Percentiles rank a stretch among this genome's conserved stretches.
phyloP scores from a whole-genome alignment of 2,888 invertebrate species.

The Drosophila subsilvestris region DNA sequence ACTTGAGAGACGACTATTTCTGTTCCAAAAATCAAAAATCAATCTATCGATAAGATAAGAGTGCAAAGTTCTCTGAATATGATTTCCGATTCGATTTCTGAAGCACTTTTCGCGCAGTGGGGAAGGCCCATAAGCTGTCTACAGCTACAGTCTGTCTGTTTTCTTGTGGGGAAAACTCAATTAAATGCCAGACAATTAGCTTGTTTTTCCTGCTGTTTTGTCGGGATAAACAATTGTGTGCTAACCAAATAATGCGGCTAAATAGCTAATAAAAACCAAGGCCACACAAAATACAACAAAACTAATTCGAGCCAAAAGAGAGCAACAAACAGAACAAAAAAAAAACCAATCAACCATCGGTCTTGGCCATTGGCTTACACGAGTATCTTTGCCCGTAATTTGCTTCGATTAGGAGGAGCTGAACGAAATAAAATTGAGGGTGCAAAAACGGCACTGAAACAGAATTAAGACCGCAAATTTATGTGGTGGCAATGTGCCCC shows the following conservation, averaged over 20 bases:
- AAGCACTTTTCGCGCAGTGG: neutral
- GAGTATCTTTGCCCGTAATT: conserved; percentile 28
- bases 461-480: conserved; percentile 69
- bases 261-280: conserved; percentile 62
- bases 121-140: conserved; percentile 10
- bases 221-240: conserved; percentile 54
- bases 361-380: conserved; percentile 36
- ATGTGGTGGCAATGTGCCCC: conserved; percentile 47
- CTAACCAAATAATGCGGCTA: conserved; percentile 64
- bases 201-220: conserved; percentile 23
- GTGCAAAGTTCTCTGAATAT: conserved; percentile 25
- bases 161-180: conserved; percentile 13
- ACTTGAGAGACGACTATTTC: conserved; percentile 19
- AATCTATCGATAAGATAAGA: conserved; percentile 20
- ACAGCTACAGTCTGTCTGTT: conserved; percentile 24
- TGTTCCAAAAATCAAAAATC: neutral
- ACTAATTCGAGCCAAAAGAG: conserved; percentile 59
- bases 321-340: conserved; percentile 20
- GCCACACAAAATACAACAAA: conserved; percentile 45
- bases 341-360: conserved; percentile 46
- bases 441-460: conserved; percentile 47
- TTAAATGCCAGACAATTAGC: conserved; percentile 29
- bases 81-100: conserved; percentile 13
- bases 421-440: conserved; percentile 43
- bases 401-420: conserved; percentile 33